Evolutionary conservation across 2,888 invertebrate genomes (phyloP).

Genomic region (Melolontha melolontha): DNA sequence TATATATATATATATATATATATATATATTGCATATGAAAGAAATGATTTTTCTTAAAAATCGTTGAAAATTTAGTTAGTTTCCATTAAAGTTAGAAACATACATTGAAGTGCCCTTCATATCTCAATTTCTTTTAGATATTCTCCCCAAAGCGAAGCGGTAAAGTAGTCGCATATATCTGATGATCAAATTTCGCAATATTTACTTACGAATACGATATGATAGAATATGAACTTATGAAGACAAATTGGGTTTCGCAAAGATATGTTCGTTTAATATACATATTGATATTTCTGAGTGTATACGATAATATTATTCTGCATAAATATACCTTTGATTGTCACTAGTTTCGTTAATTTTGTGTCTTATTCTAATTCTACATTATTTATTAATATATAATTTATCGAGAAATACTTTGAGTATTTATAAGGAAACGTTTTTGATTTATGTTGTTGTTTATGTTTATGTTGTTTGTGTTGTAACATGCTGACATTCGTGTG

Average conservation of each 20-base stretch:
- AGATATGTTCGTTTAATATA: constrained; percentile 26
- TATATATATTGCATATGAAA: neutral
- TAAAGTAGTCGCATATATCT: constrained; percentile 24
- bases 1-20: too few relatives aligned
- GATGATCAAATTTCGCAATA: constrained; percentile 33
- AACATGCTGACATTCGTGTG: too few relatives aligned
- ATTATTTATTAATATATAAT: neutral
- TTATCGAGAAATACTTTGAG: too few relatives aligned
- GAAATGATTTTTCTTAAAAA: neutral
- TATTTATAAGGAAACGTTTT: too few relatives aligned
- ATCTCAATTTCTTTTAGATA: constrained; percentile 22
- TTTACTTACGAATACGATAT: constrained; percentile 26
- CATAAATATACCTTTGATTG: neutral
- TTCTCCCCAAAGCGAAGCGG: constrained; percentile 31
- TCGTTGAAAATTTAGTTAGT: constrained; percentile 24
- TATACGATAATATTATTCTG: too few relatives aligned
- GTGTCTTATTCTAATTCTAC: neutral
- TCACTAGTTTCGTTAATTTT: constrained; percentile 23
- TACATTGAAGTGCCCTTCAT: constrained; percentile 4
- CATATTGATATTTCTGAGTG: too few relatives aligned
- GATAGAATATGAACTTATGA: constrained; percentile 29
- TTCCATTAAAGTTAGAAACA: constrained; percentile 8
- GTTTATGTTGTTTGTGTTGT: too few relatives aligned
- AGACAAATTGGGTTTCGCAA: constrained; percentile 28
- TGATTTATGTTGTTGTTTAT: too few relatives aligned